These are phyloP conservation scores for Adoxophyes honmai DNA, from an alignment of 1,140 invertebrate genomes.

Conservation along the genomic window DNA sequence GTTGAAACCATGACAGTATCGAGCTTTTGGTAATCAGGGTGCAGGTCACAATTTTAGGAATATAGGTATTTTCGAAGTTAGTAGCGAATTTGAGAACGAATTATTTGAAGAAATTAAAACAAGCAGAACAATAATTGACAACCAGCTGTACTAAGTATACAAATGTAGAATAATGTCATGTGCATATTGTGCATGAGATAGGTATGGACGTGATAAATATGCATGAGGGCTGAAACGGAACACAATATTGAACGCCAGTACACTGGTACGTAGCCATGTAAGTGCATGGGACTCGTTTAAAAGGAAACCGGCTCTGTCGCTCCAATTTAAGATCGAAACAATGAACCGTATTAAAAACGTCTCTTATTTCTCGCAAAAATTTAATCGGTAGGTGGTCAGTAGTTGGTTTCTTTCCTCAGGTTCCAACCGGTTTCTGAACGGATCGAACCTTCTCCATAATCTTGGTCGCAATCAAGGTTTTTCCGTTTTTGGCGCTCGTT, in stretches of 20 bases:
- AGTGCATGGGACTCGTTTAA: not conserved
- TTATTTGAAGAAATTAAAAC: too few species aligned
- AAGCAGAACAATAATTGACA: too few species aligned
- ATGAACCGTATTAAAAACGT: slow-evolving; percentile 15
- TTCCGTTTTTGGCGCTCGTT: slow-evolving; percentile 33
- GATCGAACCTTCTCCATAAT: slow-evolving; percentile 37
- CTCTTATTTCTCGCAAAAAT: slow-evolving; percentile 56
- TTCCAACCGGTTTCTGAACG: slow-evolving; percentile 48
- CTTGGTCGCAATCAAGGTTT: slow-evolving; percentile 48
- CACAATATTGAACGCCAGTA: not conserved
- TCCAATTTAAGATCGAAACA: slow-evolving; percentile 7
- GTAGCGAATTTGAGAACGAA: too few species aligned
- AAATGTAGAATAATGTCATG: too few species aligned
- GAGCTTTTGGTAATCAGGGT: too few species aligned
- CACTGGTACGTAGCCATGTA: slow-evolving; percentile 2
- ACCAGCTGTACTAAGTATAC: too few species aligned
- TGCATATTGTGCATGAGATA: not conserved
- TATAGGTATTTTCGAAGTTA: too few species aligned
- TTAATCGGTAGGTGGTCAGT: slow-evolving; percentile 32
- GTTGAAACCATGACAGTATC: too few species aligned
- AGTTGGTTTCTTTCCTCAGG: slow-evolving; percentile 29
- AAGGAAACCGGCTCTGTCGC: not conserved
- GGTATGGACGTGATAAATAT: not conserved
- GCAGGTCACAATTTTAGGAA: too few species aligned
- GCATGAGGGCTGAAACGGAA: not conserved